phyloP scores from a whole-genome alignment of 2,888 invertebrate species.

The Caenorhabditis sulstoni region DNA sequence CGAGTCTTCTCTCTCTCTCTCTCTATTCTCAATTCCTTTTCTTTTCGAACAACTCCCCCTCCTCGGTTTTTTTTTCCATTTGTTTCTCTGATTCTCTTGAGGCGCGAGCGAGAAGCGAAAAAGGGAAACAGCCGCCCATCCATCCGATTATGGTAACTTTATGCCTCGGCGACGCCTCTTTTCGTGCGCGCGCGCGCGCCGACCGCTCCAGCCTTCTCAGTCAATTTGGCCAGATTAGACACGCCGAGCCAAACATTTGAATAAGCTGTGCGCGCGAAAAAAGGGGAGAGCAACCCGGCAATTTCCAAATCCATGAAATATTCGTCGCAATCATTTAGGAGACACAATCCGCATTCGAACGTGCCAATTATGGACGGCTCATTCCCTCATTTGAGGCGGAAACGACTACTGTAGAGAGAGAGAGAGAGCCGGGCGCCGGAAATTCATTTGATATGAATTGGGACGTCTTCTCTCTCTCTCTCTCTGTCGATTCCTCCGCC shows the following conservation, averaged over 20 bases:
- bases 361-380: conserved; percentile 50
- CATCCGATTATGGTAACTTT: conserved; percentile 60
- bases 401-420: conserved; percentile 45
- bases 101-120: not conserved
- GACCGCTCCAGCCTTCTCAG: conserved; percentile 18
- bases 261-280: conserved; percentile 16
- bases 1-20: conserved; percentile 13
- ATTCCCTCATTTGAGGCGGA: conserved; percentile 9
- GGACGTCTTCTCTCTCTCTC: not conserved
- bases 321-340: conserved; percentile 29
- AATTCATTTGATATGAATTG: conserved; percentile 58
- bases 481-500: not conserved
- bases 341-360: too few relatives aligned
- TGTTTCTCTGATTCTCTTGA: conserved; percentile 35
- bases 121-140: conserved; percentile 42
- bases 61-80: conserved; percentile 25
- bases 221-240: conserved; percentile 56
- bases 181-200: too few relatives aligned
- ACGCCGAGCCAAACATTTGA: conserved; percentile 35
- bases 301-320: conserved; percentile 53
- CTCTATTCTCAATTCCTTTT: not conserved
- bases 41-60: not conserved
- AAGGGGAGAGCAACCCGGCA: conserved; percentile 33
- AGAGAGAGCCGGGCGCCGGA: not conserved
- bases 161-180: conserved; percentile 32